phyloP scores from a whole-genome alignment of 2,888 invertebrate species.

The Gisinianus flammeolus region DNA sequence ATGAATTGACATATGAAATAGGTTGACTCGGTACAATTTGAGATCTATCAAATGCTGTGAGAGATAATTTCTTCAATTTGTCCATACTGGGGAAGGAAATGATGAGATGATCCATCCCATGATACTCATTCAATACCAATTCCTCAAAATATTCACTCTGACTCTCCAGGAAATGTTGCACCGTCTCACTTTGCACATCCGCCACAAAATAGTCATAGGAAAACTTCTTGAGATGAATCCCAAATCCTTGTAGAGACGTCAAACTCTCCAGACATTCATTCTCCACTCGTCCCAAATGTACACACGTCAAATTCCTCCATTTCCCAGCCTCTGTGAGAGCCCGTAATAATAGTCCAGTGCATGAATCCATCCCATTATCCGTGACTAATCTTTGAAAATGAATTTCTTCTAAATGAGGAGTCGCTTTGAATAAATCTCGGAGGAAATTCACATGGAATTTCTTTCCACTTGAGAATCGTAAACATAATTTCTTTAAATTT shows the following conservation, averaged over 20 bases:
- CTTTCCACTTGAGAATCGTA: slow-evolving; percentile 47
- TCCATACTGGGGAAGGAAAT: slow-evolving; percentile 48
- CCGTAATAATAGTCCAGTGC: slow-evolving; percentile 35
- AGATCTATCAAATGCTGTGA: slow-evolving; percentile 47
- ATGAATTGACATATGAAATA: slow-evolving; percentile 43
- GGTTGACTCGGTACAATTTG: slow-evolving; percentile 45
- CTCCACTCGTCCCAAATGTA: slow-evolving; percentile 47
- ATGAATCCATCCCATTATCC: slow-evolving; percentile 15
- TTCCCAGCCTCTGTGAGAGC: slow-evolving; percentile 43
- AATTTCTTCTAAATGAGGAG: slow-evolving; percentile 42
- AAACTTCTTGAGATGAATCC: slow-evolving; percentile 45
- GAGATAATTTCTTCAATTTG: slow-evolving; percentile 43
- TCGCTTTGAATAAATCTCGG: slow-evolving; percentile 47
- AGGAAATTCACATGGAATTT: slow-evolving; percentile 48
- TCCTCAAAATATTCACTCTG: slow-evolving; percentile 45
- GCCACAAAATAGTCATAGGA: slow-evolving; percentile 46
- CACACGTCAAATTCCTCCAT: slow-evolving; percentile 38
- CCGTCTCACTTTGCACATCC: slow-evolving; percentile 42
- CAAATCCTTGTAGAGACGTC: slow-evolving; percentile 41
- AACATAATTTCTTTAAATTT: slow-evolving; percentile 40
- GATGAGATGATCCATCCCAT: slow-evolving; percentile 44
- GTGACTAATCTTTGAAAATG: slow-evolving; percentile 44
- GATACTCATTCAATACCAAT: slow-evolving; percentile 47
- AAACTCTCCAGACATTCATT: slow-evolving; percentile 39
- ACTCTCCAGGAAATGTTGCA: slow-evolving; percentile 42